These are phyloP conservation scores for Ophthalmolycus amberensis DNA, from an alignment of 2,113 vertebrate genomes.

Conservation along the genomic window DNA sequence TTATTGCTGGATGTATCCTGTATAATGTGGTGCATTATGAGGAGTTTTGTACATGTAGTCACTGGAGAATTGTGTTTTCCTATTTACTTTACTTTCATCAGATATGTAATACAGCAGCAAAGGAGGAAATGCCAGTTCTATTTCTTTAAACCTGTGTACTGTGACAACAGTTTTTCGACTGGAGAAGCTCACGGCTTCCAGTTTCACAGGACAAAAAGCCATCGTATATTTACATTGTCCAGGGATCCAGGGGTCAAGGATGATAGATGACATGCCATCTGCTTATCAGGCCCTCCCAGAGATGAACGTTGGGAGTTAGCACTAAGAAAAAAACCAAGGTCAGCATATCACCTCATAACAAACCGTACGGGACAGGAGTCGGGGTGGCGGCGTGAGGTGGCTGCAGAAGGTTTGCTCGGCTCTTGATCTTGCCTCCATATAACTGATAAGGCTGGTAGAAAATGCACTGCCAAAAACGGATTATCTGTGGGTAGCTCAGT, in stretches of 20 bases:
- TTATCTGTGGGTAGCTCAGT: conserved; percentile 77
- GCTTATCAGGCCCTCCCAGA: conserved; percentile 81
- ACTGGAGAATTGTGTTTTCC: conserved; percentile 16
- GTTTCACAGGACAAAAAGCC: conserved; percentile 56
- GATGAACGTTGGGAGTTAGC: conserved; percentile 61
- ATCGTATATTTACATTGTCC: conserved; percentile 67
- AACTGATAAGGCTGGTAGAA: conserved; percentile 76
- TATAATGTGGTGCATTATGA: conserved; percentile 27
- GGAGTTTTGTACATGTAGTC: conserved; percentile 3
- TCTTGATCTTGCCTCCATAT: conserved; percentile 72
- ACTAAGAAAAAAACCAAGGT: conserved; percentile 75
- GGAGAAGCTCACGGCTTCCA: conserved; percentile 34
- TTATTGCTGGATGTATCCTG: conserved; percentile 10
- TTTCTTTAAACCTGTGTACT: conserved; percentile 12
- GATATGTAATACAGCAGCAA: conserved; percentile 36
- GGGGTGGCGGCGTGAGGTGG: conserved; percentile 20
- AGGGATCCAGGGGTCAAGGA: conserved; percentile 74
- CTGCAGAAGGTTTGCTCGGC: conserved; percentile 36
- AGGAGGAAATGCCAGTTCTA: conserved; percentile 9
- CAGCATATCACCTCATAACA: conserved; percentile 71
- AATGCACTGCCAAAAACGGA: conserved; percentile 76
- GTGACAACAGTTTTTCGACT: conserved; percentile 15
- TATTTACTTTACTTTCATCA: conserved; percentile 23
- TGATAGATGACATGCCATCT: conserved; percentile 79
- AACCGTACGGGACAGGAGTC: conserved; percentile 48